These are phyloP conservation scores for Semnornis frantzii DNA, from an alignment of 2,113 vertebrate genomes.

Conservation along the genomic window DNA sequence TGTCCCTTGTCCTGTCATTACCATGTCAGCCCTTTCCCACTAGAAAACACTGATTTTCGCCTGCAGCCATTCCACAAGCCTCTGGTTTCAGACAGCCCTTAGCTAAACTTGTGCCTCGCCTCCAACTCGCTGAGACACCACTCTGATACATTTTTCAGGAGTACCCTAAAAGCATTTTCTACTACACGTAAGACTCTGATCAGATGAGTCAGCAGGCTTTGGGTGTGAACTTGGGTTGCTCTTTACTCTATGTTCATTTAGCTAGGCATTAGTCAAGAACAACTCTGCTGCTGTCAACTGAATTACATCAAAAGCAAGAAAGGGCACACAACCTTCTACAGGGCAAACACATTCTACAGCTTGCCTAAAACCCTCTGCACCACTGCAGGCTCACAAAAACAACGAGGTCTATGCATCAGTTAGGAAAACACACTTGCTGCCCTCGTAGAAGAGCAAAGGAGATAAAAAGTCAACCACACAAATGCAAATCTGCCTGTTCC, in stretches of 20 bases:
- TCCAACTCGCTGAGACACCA: background rate
- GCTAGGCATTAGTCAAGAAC: background rate
- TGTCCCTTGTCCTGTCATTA: no score
- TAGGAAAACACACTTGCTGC: background rate
- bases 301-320: background rate
- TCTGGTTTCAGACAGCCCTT: background rate
- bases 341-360: background rate
- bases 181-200: background rate
- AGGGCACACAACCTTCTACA: background rate
- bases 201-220: background rate
- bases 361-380: background rate
- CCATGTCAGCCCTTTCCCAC: background rate
- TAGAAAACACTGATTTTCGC: background rate
- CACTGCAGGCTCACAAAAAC: background rate
- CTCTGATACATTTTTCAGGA: background rate
- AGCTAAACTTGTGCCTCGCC: background rate
- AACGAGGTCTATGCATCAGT: background rate
- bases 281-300: background rate
- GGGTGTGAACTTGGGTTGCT: background rate
- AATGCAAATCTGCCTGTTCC: background rate
- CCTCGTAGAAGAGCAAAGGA: background rate
- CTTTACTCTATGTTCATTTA: background rate
- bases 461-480: background rate
- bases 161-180: constrained; percentile 9
- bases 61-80: background rate